Evolutionary conservation across 2,113 vertebrate species (phyloP), one percentile per base, ranked within the genome.

Genomic region (Hucho hucho): DNA sequence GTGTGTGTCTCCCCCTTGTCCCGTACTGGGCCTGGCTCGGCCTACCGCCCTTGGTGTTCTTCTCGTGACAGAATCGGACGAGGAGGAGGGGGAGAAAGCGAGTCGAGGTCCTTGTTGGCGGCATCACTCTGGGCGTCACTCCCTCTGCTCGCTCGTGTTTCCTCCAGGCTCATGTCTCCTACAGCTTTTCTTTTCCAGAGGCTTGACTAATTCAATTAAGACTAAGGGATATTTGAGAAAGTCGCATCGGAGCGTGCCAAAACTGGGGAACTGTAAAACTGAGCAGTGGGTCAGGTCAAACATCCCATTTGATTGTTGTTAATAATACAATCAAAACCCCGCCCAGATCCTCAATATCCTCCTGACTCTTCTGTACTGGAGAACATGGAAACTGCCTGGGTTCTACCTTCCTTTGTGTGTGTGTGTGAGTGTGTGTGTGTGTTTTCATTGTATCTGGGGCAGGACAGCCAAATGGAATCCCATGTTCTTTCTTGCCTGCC

Each of bases 151-250:
- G 13, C 37, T 66, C 16, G 22, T 64, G 9, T 47, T 24, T 75
- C 25, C 79, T 78, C 70, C 73, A 73, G 79, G 80, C 85, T 81
- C 76, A 78, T 80, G 76, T 87, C 82, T 81, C 77, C 77, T 49
- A 72, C 75, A 82, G 76, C 75, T 81, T 75, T 61, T 86, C 77
- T 83, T 84, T 85, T 86, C 68, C 80, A 79, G 77, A 74, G 86
- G 79, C 79, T 89, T 82, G 85, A 77, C 78, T 83, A 89, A 90
- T 86, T 87, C 74, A 84, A 80, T 84, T 78, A 82, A 73, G 32
- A n/a, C 18, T 43, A 53, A 75, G 74, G 80, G 80, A 83, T 81
- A 83, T 87, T 83, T 80, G 79, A 86, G 75, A 74, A 64, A 83
- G 80, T 86, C 77, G 64, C 81, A 79, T 78, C 64, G 72, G 56